Evolutionary conservation across 2,113 vertebrate species (phyloP), one percentile per base, ranked within the genome.

Genomic region (Clinocottus analis): DNA sequence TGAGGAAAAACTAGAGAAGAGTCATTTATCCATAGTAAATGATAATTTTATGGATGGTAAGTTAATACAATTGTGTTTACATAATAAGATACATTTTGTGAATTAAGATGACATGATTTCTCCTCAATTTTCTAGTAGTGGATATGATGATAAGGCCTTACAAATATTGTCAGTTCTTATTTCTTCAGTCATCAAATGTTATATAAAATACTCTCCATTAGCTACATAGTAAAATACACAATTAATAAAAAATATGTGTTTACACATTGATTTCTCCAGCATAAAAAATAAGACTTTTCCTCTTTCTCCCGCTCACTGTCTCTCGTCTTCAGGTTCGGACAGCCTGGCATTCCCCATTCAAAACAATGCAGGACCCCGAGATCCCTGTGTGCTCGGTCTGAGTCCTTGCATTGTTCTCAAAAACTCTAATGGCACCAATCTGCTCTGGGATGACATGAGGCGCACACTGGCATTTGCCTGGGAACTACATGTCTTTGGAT

Each of bases 401-500:
- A 80, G 88, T 14, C 80, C 72, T 23, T 94, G 93, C 71, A 60
- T 82, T 43, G 59, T 79, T 77, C 76, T 89, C 11, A 75, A 85
- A 19, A 87, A 79, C 7, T 70, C 93, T 70, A 97, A 96, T 14
- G 84, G 89, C 73, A 97, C 96, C 10, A 83, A 39, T 64, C 89
- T 95, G 64, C 93, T 73, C 37, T 98, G 97, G 97, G 93, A 95
- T 0, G 96, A 98, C 75, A 93, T 97, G 83, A 94, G 86, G 56
- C 95, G 82, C 51, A 95, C 89, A 1, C 91, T 99, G 72, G 93
- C 96, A 65, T 95, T 96, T 63, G 85, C 96, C 67, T 98, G 97
- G 97, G 95, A 96, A 31, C 89, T 96, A 41, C 97, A 98, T 1
- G 90, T 98, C 47, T 98, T 96, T 0, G 96, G 96, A 39, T 88